These are phyloP conservation scores for Drosophila cardini DNA, from an alignment of 1,140 invertebrate species.

Conservation along the genomic window DNA sequence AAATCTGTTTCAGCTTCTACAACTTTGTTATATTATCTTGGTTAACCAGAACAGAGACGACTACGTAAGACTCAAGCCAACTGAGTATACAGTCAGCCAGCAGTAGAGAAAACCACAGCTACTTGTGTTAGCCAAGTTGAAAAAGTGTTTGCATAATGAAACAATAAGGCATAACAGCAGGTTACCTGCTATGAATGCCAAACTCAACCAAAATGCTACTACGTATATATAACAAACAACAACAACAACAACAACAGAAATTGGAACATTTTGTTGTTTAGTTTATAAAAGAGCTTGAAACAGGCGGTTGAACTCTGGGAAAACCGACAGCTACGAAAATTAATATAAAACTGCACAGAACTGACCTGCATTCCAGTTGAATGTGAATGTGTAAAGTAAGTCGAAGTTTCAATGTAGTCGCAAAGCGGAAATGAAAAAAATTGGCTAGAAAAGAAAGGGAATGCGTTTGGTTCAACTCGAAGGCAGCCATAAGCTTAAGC, in stretches of 20 bases:
- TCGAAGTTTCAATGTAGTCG: constrained; percentile 55
- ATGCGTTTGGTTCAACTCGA: constrained; percentile 27
- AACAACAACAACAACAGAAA: not conserved
- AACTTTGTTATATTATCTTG: not conserved
- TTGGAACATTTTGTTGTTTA: constrained; percentile 40
- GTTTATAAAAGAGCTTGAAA: constrained; percentile 22
- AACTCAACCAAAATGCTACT: constrained; percentile 12
- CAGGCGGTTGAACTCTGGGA: constrained; percentile 44
- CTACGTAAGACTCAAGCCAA: constrained; percentile 1
- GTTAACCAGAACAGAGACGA: not conserved
- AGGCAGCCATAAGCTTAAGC: constrained; percentile 53
- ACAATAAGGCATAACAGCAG: constrained; percentile 27
- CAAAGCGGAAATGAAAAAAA: constrained; percentile 71
- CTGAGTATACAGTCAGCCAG: constrained; percentile 13
- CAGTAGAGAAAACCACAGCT: constrained; percentile 1
- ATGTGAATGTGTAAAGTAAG: constrained; percentile 51
- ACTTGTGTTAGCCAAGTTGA: constrained; percentile 32
- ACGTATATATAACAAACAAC: constrained; percentile 3
- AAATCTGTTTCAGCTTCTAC: constrained; percentile 11
- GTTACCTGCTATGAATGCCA: constrained; percentile 9
- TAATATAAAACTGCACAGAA: constrained; percentile 63
- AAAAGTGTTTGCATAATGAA: constrained; percentile 48
- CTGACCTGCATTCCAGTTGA: constrained; percentile 67
- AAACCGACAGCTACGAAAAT: constrained; percentile 40
- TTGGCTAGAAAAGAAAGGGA: constrained; percentile 27